Base-by-base conservation (phyloP, 1,140 invertebrate species). In the Phymorhynchus buccinoides region DNA sequence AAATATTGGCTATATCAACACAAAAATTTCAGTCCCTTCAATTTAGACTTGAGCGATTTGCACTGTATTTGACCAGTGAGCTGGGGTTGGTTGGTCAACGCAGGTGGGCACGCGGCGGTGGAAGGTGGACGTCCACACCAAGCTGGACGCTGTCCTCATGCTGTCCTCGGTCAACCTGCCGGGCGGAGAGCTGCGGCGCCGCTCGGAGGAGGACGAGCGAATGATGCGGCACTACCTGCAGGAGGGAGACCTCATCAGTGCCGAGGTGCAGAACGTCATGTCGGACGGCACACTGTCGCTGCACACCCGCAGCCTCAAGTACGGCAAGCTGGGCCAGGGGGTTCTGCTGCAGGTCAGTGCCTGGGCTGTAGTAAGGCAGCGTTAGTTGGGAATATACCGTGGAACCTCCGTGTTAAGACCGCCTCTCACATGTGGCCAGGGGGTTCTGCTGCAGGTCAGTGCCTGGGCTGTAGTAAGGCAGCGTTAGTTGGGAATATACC, bases 231-330 rank as follows among this genome's bases (percentile, higher is more conserved):
- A 96, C 71, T 98, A 98, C 94, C 93, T 99, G 27, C 96, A 97
- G 92, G 98, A 99, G 94, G 98, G 98, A 37, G 99, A 99, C 94
- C 94, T 99, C 0, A 98, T 99, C 56, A 99, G 97, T 94, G 98
- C 98, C 18, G 98, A 99, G 95, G 98, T 99, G 0, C 97, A 99
- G 92, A 97, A 96, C 93, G 95, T 98, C 32, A 98, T 96, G 92
- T 95, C 96, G 56, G 98, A 99, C 94, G 98, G 98, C 32, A 96
- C 97, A 7, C 92, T 99, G 3, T 98, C 97, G 0, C 94, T 99
- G 32, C 98, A 99, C 91, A 99, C 98, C 0, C 95, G 99, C 93
- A 99, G 97, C 94, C 95, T 99, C 68, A 99, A 98, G 91, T 99
- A 99, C 95, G 99, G 99, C 75, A 99, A 98, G 94, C 96, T 97